Conservation (phyloP, 2,888 invertebrate species). For the Zaprionus obscuricornis region DNA sequence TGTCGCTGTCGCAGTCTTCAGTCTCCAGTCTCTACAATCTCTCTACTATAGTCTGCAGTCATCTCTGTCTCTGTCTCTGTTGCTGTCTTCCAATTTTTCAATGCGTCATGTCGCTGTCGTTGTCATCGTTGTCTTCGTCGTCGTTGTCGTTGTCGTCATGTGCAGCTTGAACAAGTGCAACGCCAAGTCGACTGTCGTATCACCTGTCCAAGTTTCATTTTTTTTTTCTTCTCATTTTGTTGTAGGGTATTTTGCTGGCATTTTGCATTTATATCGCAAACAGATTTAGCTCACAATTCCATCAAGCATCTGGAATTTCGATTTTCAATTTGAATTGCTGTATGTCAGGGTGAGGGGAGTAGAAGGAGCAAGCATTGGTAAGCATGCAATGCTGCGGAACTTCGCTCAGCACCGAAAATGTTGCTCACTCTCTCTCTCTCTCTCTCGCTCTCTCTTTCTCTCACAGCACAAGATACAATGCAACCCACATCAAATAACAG, state of each 20-base stretch:
- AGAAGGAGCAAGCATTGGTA: background rate
- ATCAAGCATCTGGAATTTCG: constrained; percentile 42
- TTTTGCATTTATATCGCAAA: background rate
- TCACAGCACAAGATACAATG: too few relatives aligned
- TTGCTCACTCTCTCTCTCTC: too few relatives aligned
- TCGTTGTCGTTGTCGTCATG: constrained; percentile 21
- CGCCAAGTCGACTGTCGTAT: constrained; percentile 29
- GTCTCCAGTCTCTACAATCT: constrained; percentile 7
- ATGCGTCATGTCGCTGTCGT: constrained; percentile 50
- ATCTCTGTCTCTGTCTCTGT: constrained; percentile 4
- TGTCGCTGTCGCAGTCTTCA: constrained; percentile 24
- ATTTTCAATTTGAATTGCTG: constrained; percentile 5
- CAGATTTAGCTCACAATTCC: constrained; percentile 2
- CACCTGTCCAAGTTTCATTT: constrained; percentile 25
- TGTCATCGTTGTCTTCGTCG: constrained; percentile 4
- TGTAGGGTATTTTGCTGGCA: constrained; percentile 19
- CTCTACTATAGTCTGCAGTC: constrained; percentile 4
- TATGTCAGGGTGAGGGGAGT: too few relatives aligned
- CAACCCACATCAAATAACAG: constrained; percentile 73
- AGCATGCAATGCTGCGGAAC: too few relatives aligned
- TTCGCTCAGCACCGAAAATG: constrained; percentile 37
- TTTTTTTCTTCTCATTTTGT: background rate
- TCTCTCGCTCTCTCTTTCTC: too few relatives aligned
- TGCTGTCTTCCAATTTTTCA: constrained; percentile 11
- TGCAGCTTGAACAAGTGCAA: constrained; percentile 19